These are phyloP conservation scores for Adrianichthys oophorus DNA, from an alignment of 2,797 vertebrate genomes.

Conservation along the genomic window DNA sequence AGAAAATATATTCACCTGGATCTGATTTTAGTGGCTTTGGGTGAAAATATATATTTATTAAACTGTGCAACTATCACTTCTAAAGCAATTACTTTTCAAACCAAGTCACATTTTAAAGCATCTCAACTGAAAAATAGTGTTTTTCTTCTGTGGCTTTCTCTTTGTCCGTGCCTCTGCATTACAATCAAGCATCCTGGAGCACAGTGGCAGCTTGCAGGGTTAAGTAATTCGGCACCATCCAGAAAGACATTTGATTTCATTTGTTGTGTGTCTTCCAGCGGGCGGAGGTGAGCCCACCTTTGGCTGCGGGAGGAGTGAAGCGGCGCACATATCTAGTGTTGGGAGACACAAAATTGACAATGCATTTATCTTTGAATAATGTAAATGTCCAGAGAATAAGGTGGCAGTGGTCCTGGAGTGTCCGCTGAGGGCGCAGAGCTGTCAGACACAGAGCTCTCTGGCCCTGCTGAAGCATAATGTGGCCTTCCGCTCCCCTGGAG, in stretches of 20 bases:
- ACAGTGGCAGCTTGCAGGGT: constrained; percentile 65
- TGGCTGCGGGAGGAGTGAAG: constrained; percentile 80
- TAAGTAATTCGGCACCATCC: constrained; percentile 80
- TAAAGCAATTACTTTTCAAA: no score
- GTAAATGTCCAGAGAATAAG: constrained; percentile 85
- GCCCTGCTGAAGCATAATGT: constrained; percentile 72
- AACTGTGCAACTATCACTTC: no score
- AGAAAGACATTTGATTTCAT: constrained; percentile 87
- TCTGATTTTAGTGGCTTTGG: no score
- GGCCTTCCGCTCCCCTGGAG: constrained; percentile 66
- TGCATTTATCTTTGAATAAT: constrained; percentile 90
- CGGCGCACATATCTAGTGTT: constrained; percentile 80
- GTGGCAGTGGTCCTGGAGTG: constrained; percentile 77
- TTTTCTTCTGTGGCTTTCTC: constrained; percentile 51
- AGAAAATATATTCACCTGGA: no score
- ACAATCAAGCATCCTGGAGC: constrained; percentile 59
- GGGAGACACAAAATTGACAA: constrained; percentile 86
- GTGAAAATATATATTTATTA: no score
- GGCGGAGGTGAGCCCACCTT: constrained; percentile 82
- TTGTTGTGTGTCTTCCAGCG: constrained; percentile 80
- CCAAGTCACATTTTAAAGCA: not conserved
- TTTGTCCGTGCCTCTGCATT: constrained; percentile 50
- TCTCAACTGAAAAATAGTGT: constrained; percentile 11
- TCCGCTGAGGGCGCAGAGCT: constrained; percentile 70
- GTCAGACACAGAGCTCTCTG: constrained; percentile 67